Evolutionary conservation across 1,140 invertebrate species (phyloP), one percentile per base, ranked within the genome.

Genomic region (Cephus cinctus): DNA sequence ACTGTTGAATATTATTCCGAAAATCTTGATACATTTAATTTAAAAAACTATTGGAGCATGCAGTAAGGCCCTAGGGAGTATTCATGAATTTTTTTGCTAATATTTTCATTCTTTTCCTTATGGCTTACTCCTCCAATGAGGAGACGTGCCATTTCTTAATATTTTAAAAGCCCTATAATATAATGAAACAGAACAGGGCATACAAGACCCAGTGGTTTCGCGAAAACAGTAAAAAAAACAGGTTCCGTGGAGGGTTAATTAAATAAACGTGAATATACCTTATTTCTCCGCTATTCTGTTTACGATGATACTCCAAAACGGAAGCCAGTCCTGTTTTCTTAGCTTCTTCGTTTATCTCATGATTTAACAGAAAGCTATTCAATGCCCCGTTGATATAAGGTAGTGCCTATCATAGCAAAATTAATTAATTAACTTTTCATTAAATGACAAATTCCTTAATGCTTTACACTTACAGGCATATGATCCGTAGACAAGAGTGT

Each of bases 321-420:
- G 60, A 53, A 19, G 62, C 62, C 18, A 75, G 58, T 11, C 64
- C 75, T 45, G 80, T 76, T 35, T 73, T 71, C 38, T 73, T 78
- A 3, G 80, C 82, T 48, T 81, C 78, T 38, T 81, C 75, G 44
- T 80, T 71, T 8, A 84, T 79, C 9, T 69, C 56, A 5, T 75
- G 73, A 52, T 82, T 78, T 1, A 69, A 71, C 16, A 84, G 57
- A 46, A 84, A 80, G 64, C 80, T 83, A 60, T 82, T 83, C 23
- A 85, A 60, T 8, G 80, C 75, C 23, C 81, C 82, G 64, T 83
- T 83, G 9, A 84, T 73, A 59, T 83, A 85, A 0, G 80, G 80
- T 12, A 80, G 63, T 34, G 81, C 79, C 81, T 83, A 54, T n/a
- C n/a, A n/a, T n/a, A n/a, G n/a, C n/a, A n/a, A n/a, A n/a, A n/a